These are phyloP conservation scores for Macrocentrus cingulum DNA, from an alignment of 1,140 invertebrate genomes.

Conservation along the genomic window DNA sequence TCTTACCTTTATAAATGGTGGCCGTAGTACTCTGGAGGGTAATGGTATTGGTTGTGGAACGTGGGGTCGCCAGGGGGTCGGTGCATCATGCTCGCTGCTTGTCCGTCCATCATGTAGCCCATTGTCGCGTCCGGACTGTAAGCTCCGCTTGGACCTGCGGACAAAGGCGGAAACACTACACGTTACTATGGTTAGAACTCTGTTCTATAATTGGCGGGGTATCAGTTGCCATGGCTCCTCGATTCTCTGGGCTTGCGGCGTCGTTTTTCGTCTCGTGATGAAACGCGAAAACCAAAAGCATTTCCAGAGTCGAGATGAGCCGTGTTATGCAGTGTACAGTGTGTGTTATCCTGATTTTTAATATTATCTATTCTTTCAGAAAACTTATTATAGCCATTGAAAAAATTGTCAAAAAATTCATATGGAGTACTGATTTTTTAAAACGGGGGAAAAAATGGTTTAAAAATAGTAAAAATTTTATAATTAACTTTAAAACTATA, in stretches of 20 bases:
- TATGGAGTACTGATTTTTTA: too few species aligned
- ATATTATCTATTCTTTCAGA: too few species aligned
- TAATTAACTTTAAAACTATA: too few species aligned
- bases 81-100: slow-evolving; percentile 88
- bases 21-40: slow-evolving; percentile 87
- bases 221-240: slow-evolving; percentile 49
- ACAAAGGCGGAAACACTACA: slow-evolving; percentile 81
- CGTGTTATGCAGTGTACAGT: slow-evolving; percentile 30
- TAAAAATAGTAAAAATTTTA: too few species aligned
- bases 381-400: too few species aligned
- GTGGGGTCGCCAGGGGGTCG: slow-evolving; percentile 85
- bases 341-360: too few species aligned
- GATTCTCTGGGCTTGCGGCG: slow-evolving; percentile 12
- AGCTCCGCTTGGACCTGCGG: slow-evolving; percentile 88
- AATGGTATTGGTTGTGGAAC: slow-evolving; percentile 91
- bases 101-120: slow-evolving; percentile 97
- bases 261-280: not conserved
- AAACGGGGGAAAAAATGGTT: too few species aligned
- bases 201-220: slow-evolving; percentile 49
- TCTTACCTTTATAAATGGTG: slow-evolving; percentile 77
- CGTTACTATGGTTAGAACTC: slow-evolving; percentile 61
- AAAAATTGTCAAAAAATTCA: too few species aligned
- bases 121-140: slow-evolving; percentile 93
- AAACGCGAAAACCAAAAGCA: too few species aligned
- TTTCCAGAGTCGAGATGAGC: slow-evolving; percentile 33